Conservation (phyloP, 1,140 invertebrate species). For the Zaprionus capensis region DNA sequence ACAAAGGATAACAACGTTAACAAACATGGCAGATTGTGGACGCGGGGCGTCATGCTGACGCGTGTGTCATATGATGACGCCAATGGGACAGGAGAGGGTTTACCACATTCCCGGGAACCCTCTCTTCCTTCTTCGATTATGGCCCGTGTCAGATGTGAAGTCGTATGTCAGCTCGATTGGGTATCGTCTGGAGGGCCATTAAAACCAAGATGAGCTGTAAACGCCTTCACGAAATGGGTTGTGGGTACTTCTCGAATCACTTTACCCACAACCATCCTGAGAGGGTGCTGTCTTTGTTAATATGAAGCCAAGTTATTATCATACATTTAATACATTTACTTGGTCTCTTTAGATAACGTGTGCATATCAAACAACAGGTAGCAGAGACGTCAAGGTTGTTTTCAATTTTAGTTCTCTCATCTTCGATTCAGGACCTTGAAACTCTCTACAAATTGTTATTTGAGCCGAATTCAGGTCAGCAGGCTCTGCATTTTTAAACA, state of each 20-base stretch:
- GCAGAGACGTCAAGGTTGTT: background rate
- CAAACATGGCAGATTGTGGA: conserved; percentile 1
- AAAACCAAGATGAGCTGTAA: conserved; percentile 36
- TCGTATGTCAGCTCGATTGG: conserved; percentile 34
- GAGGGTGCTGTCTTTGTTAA: background rate
- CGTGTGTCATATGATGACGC: conserved; percentile 64
- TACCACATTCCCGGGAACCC: background rate
- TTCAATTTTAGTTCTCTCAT: background rate
- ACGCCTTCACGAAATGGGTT: conserved; percentile 8
- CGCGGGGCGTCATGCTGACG: conserved; percentile 60
- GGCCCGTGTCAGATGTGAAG: conserved; percentile 39
- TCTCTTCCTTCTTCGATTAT: conserved; percentile 36
- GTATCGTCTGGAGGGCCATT: conserved; percentile 33
- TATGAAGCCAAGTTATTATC: background rate
- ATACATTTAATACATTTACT: background rate
- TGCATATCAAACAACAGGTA: background rate
- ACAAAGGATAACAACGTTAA: conserved; percentile 26
- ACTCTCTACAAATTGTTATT: background rate
- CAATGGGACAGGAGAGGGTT: conserved; percentile 9
- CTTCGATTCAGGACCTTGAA: background rate
- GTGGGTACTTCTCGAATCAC: background rate
- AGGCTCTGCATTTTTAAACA: background rate
- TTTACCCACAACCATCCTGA: background rate
- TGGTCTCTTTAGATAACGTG: background rate
- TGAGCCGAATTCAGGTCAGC: background rate